These are phyloP conservation scores for Panagrolaimus sp. DNA, from an alignment of 1,140 invertebrate species.

Conservation along the genomic window DNA sequence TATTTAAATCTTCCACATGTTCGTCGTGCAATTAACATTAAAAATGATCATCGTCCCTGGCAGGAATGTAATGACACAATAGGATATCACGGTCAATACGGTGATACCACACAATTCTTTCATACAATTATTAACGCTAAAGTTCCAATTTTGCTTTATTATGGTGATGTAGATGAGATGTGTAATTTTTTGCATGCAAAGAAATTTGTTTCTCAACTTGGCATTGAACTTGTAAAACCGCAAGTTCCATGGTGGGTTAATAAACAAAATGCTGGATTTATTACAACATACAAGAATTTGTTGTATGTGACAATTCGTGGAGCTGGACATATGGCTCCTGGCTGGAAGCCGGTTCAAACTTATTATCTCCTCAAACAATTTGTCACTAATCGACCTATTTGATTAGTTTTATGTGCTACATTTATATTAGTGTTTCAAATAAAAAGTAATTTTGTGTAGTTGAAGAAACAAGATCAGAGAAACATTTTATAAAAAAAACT, in stretches of 20 bases:
- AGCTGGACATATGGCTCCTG: constrained; percentile 63
- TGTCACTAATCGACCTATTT: constrained; percentile 58
- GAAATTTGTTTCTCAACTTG: constrained; percentile 46
- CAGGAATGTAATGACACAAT: constrained; percentile 56
- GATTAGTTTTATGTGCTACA: too few species aligned
- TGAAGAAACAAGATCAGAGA: too few species aligned
- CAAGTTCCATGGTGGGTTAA: constrained; percentile 56
- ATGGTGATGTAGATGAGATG: constrained; percentile 65
- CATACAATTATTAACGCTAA: constrained; percentile 54
- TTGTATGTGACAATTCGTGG: constrained; percentile 53
- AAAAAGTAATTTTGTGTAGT: too few species aligned
- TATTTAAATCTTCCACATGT: constrained; percentile 54
- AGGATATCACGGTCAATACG: constrained; percentile 52
- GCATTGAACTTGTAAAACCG: constrained; percentile 39
- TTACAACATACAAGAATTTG: constrained; percentile 53
- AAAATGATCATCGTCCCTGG: constrained; percentile 47
- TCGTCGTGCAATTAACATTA: constrained; percentile 52
- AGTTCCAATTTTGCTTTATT: constrained; percentile 57
- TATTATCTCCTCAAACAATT: constrained; percentile 60
- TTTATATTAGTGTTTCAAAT: too few species aligned
- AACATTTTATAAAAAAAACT: too few species aligned
- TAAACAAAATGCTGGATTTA: constrained; percentile 55
- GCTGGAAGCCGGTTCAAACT: constrained; percentile 62
- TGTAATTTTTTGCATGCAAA: constrained; percentile 63
- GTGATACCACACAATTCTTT: constrained; percentile 40